Evolutionary conservation across 1,140 invertebrate species (phyloP).

Genomic region (Plutomurus gul): DNA sequence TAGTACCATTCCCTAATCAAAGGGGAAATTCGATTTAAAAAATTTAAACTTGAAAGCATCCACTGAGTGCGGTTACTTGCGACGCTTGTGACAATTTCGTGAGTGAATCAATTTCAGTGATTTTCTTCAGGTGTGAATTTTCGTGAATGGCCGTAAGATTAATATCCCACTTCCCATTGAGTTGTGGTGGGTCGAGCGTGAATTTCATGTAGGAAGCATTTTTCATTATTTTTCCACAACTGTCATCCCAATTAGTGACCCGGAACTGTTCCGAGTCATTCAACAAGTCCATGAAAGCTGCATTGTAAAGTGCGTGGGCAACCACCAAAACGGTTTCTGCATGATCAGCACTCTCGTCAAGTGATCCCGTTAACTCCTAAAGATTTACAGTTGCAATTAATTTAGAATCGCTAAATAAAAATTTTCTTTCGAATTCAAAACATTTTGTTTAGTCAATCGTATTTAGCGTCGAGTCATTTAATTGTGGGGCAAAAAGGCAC

Average conservation of each 20-base stretch:
- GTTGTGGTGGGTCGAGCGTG: background rate
- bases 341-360: background rate
- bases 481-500: too few species aligned
- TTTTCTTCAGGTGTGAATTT: background rate
- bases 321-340: background rate
- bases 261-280: background rate
- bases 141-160: background rate
- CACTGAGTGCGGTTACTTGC: background rate
- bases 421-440: background rate
- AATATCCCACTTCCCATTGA: background rate
- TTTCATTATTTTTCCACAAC: background rate
- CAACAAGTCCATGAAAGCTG: background rate
- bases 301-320: background rate
- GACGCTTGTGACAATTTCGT: background rate
- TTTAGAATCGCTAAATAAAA: background rate
- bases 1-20: too few species aligned
- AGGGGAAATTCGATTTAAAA: too few species aligned
- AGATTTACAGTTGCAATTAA: too few species aligned
- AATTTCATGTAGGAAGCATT: background rate
- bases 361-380: background rate
- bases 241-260: background rate
- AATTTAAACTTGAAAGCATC: background rate
- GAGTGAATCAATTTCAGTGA: background rate
- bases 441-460: too few species aligned
- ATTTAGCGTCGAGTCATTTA: too few species aligned